These are phyloP conservation scores for Tetramorium simillimum DNA, from an alignment of 1,140 invertebrate genomes.

Conservation along the genomic window DNA sequence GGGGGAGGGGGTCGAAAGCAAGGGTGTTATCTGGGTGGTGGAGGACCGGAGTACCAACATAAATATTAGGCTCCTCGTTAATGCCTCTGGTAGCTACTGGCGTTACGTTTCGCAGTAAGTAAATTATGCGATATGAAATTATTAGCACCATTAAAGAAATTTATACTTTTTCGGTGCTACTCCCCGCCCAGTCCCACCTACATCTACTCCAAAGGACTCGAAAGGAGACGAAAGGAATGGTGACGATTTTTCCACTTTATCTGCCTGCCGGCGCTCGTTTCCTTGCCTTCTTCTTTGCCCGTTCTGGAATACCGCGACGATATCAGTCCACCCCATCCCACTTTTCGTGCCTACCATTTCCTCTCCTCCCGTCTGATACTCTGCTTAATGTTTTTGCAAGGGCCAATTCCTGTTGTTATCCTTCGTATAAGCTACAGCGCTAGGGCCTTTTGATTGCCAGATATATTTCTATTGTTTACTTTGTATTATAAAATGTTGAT, in stretches of 20 bases:
- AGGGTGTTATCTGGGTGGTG: conserved; percentile 84
- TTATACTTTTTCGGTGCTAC: conserved; percentile 83
- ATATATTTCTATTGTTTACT: conserved; percentile 78
- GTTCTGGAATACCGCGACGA: conserved; percentile 51
- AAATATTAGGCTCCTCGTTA: conserved; percentile 86
- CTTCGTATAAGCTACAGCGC: conserved; percentile 82
- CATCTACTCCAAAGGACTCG: conserved; percentile 28
- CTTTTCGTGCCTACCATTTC: conserved; percentile 44
- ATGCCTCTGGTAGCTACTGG: conserved; percentile 85
- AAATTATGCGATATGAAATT: conserved; percentile 87
- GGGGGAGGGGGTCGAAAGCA: conserved; percentile 73
- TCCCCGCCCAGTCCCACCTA: conserved; percentile 22
- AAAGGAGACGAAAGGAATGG: conserved; percentile 60
- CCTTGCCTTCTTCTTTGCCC: conserved; percentile 63
- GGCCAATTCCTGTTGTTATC: conserved; percentile 84
- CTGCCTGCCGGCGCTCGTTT: conserved; percentile 75
- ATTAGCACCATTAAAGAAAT: conserved; percentile 86
- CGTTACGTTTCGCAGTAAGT: conserved; percentile 86
- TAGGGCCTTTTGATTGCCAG: conserved; percentile 84
- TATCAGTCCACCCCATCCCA: conserved; percentile 50
- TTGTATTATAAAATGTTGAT: background rate
- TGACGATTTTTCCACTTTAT: conserved; percentile 86
- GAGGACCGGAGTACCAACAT: conserved; percentile 84
- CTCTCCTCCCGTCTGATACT: conserved; percentile 68
- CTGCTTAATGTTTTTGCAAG: conserved; percentile 84